Percentiles rank a stretch among this genome's conserved stretches.
These are phyloP conservation scores for Drosophila recens DNA, from an alignment of 2,888 invertebrate species.

Conservation along the genomic window DNA sequence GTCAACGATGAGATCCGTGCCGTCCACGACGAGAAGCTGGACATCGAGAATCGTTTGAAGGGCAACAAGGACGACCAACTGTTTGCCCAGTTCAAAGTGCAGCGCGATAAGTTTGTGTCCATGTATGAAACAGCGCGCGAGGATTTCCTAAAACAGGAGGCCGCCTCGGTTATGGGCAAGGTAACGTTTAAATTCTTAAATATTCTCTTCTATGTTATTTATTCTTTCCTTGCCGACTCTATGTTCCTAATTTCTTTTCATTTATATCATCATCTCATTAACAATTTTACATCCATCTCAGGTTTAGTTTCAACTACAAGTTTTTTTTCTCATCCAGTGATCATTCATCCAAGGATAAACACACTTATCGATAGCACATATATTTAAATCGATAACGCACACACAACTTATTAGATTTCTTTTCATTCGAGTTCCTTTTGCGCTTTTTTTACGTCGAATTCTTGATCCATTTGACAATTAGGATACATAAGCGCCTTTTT, in stretches of 20 bases:
- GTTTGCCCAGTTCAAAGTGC: slow-evolving; percentile 87
- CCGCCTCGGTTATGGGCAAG: slow-evolving; percentile 82
- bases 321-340: neutral
- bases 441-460: neutral
- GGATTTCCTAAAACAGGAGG: slow-evolving; percentile 86
- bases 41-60: slow-evolving; percentile 86
- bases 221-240: neutral
- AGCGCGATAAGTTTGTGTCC: slow-evolving; percentile 87
- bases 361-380: neutral
- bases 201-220: neutral
- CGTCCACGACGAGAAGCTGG: slow-evolving; percentile 87
- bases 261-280: neutral
- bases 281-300: slow-evolving; percentile 1
- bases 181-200: slow-evolving; percentile 51
- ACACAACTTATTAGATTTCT: neutral
- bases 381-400: neutral
- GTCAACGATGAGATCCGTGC: slow-evolving; percentile 87
- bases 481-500: neutral
- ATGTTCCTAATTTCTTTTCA: neutral
- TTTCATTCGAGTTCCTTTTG: slow-evolving; percentile 3
- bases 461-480: neutral
- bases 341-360: neutral
- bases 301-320: neutral
- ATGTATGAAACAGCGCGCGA: slow-evolving; percentile 87
- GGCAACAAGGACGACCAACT: slow-evolving; percentile 86